phyloP scores from a whole-genome alignment of 1,140 invertebrate genomes.

The Rhopalosiphum padi region DNA sequence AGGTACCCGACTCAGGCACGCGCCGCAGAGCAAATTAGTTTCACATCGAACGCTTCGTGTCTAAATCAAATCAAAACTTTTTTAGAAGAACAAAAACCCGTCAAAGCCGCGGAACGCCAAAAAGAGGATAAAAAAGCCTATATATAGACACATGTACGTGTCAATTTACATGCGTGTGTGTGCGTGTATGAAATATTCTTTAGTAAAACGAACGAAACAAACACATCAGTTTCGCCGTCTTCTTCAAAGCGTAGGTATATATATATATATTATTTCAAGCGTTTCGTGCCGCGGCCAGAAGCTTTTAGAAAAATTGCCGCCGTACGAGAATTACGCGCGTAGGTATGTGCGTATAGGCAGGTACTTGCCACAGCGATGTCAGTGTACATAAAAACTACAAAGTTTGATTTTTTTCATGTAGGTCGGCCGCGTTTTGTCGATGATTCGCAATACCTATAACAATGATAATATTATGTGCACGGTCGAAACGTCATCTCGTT shows the following conservation, averaged over 20 bases:
- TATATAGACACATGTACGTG: neutral
- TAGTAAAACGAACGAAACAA: neutral
- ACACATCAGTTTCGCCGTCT: neutral
- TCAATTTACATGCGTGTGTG: neutral
- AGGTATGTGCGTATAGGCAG: no score
- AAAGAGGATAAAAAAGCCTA: neutral
- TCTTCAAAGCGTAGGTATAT: neutral
- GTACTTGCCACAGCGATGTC: neutral
- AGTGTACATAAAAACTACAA: neutral
- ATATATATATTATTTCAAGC: neutral
- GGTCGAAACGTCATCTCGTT: neutral
- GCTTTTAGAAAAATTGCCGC: constrained; percentile 30
- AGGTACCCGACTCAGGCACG: neutral
- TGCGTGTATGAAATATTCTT: neutral
- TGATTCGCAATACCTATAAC: no score
- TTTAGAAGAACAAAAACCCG: neutral
- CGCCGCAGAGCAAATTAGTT: neutral
- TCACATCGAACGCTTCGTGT: neutral
- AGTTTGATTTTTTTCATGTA: neutral
- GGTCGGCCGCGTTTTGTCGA: neutral
- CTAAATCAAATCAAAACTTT: neutral
- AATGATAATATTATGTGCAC: no score
- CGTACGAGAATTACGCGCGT: neutral
- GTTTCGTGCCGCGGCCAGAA: neutral
- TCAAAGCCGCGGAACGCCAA: neutral